Conservation (phyloP, 2,888 invertebrate species). For the Melanophora roralis region DNA sequence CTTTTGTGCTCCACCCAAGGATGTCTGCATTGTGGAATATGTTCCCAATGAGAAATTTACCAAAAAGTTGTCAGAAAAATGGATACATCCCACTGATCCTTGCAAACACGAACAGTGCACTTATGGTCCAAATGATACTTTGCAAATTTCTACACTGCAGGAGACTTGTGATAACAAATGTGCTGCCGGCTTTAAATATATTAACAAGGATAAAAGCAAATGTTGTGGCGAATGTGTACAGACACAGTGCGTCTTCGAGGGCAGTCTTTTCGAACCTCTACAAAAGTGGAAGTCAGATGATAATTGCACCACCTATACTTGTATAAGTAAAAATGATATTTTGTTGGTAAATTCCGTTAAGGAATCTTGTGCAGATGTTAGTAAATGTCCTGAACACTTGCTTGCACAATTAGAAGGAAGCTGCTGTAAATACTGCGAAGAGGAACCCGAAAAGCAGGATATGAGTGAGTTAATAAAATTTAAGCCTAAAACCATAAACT, state of each 20-base stretch:
- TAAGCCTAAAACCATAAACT: not conserved
- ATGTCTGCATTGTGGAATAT: slow-evolving; percentile 73
- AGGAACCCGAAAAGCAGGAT: slow-evolving; percentile 75
- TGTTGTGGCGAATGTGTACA: slow-evolving; percentile 84
- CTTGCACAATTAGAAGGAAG: slow-evolving; percentile 78
- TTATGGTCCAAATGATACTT: slow-evolving; percentile 72
- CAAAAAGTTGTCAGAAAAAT: slow-evolving; percentile 77
- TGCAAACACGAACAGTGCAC: slow-evolving; percentile 75
- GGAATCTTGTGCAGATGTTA: slow-evolving; percentile 82
- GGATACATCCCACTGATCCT: slow-evolving; percentile 77
- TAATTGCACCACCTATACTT: slow-evolving; percentile 82
- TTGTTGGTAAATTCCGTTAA: slow-evolving; percentile 79
- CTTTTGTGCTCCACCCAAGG: slow-evolving; percentile 79
- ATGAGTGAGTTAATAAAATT: slow-evolving; percentile 64
- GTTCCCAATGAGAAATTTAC: slow-evolving; percentile 70
- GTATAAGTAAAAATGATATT: slow-evolving; percentile 77
- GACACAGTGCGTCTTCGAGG: slow-evolving; percentile 79
- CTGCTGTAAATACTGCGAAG: slow-evolving; percentile 83
- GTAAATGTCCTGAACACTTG: slow-evolving; percentile 79
- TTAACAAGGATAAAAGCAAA: slow-evolving; percentile 69
- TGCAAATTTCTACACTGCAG: slow-evolving; percentile 67
- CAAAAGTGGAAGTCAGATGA: slow-evolving; percentile 81
- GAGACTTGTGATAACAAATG: slow-evolving; percentile 72
- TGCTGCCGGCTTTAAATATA: slow-evolving; percentile 80
- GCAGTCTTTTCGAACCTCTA: slow-evolving; percentile 78